These are phyloP conservation scores for Phataginus tricuspis DNA, from an alignment of 2,797 vertebrate species.

Conservation along the genomic window DNA sequence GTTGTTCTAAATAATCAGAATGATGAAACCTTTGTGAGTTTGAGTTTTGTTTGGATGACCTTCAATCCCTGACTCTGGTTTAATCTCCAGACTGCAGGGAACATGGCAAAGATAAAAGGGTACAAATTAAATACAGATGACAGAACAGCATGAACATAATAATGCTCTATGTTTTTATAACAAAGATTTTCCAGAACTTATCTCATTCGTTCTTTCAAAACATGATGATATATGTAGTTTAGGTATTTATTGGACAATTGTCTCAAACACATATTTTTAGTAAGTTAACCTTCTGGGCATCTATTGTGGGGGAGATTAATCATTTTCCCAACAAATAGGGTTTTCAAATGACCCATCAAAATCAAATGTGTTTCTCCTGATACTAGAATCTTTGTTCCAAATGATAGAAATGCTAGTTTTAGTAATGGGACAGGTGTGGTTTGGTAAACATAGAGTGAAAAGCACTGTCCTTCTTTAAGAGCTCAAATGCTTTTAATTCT, in stretches of 20 bases:
- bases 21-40: not conserved
- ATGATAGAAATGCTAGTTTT: not conserved
- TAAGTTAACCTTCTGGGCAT: slow-evolving; percentile 27
- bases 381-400: not conserved
- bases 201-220: slow-evolving; percentile 53
- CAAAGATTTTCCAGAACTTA: slow-evolving; percentile 28
- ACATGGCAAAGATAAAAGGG: not conserved
- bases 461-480: not conserved
- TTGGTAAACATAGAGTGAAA: not conserved
- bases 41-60: slow-evolving; percentile 43
- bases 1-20: slow-evolving; percentile 25
- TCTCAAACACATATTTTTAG: not conserved
- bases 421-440: not conserved
- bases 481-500: not conserved
- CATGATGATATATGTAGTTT: not conserved
- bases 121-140: slow-evolving; percentile 47
- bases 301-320: not conserved
- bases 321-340: not conserved
- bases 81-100: slow-evolving; percentile 40
- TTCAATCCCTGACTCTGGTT: not conserved
- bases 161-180: not conserved
- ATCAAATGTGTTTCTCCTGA: not conserved
- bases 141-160: not conserved
- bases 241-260: slow-evolving; percentile 24
- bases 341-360: not conserved